phyloP scores from a whole-genome alignment of 2,888 invertebrate species.

The Cephus nigrinus region DNA sequence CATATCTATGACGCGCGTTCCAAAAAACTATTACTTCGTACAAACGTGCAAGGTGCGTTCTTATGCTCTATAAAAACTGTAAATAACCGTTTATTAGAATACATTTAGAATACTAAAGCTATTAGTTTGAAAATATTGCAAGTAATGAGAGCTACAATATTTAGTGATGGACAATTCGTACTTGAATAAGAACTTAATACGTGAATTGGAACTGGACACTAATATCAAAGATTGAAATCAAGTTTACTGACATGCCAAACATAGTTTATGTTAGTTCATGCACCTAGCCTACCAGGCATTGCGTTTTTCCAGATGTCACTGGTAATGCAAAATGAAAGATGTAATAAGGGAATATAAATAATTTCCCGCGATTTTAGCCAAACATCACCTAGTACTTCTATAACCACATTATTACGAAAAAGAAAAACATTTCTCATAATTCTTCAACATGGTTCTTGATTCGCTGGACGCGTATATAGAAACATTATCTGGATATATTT shows the following conservation, averaged over 20 bases:
- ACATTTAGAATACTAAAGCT: not conserved
- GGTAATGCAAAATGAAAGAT: not conserved
- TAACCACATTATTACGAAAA: not conserved
- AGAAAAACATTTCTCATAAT: not conserved
- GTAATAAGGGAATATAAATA: not conserved
- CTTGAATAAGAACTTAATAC: not conserved
- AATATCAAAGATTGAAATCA: not conserved
- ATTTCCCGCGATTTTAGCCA: not conserved
- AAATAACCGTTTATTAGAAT: not conserved
- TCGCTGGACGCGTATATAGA: slow-evolving; percentile 44
- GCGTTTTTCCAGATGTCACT: not conserved
- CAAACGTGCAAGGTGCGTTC: not conserved
- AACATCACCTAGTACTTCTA: not conserved
- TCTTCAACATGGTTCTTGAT: slow-evolving; percentile 33
- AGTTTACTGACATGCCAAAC: not conserved
- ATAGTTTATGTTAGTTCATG: not conserved
- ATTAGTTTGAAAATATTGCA: not conserved
- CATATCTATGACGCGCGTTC: not conserved
- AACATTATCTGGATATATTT: slow-evolving; percentile 41
- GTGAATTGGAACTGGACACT: not conserved
- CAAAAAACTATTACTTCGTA: not conserved
- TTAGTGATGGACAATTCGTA: not conserved
- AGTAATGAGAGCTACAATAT: not conserved
- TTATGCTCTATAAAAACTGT: not conserved
- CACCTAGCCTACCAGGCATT: not conserved